Evolutionary conservation across 2,113 vertebrate genomes (phyloP), one percentile per base, ranked within the genome.

Genomic region (Turnix velox): DNA sequence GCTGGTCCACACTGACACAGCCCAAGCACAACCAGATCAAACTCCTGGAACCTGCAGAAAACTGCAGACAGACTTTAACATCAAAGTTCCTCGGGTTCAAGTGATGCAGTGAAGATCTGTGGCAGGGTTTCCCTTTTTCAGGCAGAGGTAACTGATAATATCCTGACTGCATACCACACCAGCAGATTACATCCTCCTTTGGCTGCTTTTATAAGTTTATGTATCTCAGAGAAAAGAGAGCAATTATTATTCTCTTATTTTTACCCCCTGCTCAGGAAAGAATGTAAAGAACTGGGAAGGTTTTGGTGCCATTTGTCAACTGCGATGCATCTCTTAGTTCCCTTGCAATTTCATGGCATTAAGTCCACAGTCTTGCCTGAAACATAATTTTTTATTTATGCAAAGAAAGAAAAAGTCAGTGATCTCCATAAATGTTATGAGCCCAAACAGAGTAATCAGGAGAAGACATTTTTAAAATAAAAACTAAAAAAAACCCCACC

Each of bases 31-130:
- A 35, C 6, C 42, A 75, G 51, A 45, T 37, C 14, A 31, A 74
- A 48, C 3, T 54, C 2, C 0, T 0, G 5, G 10, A 33, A n/a
- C 14, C 22, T 49, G 18, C 18, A 62, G 30, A 91, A 40, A 67
- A 40, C 39, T 33, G 48, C 19, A 58, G 39, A 49, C 9, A 67
- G 30, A 52, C 8, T 59, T 46, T 7, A 33, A 2, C 7, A 71
- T 7, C 28, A 35, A 37, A 73, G 9, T n/a, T 33, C 10, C 12
- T 4, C 54, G 23, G 4, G 17, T 37, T 62, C 49, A 51, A 48
- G 19, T 17, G 15, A 66, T 31, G 24, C 13, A 31, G 0, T 63
- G 46, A 76, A 74, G 8, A 2, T 51, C 39, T 57, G 24, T 35
- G 42, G 7, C 18, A 42, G 1, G 10, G 13, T 33, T 90, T 52